These are phyloP conservation scores for Scarus forsteni DNA, from an alignment of 2,797 vertebrate genomes.

Conservation along the genomic window DNA sequence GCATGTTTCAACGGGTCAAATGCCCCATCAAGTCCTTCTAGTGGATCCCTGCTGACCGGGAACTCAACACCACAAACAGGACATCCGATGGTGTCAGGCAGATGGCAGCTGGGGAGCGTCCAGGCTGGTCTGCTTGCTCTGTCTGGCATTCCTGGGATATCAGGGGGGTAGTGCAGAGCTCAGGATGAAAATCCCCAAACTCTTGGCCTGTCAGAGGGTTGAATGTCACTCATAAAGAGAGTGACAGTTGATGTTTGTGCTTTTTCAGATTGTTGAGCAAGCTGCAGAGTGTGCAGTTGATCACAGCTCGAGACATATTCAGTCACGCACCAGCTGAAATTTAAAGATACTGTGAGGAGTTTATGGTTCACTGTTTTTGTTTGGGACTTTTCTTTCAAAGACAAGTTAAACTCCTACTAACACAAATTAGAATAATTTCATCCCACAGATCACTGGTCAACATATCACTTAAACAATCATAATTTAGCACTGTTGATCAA, in stretches of 20 bases:
- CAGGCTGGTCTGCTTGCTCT: constrained; percentile 30
- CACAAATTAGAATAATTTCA: too few relatives aligned
- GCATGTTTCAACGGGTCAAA: constrained; percentile 46
- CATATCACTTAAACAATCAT: too few relatives aligned
- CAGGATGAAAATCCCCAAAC: constrained; percentile 49
- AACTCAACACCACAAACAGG: constrained; percentile 74
- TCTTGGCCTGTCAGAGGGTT: constrained; percentile 53
- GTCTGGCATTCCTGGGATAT: constrained; percentile 71
- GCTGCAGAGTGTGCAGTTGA: background rate
- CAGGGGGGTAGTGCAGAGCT: constrained; percentile 42
- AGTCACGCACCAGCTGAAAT: background rate
- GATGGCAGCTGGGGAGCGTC: constrained; percentile 63
- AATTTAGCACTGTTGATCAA: too few relatives aligned
- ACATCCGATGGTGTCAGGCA: constrained; percentile 70
- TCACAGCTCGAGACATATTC: background rate
- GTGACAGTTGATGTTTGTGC: constrained; percentile 26
- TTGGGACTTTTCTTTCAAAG: too few relatives aligned
- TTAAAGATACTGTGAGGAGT: too few relatives aligned
- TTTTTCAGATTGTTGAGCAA: constrained; percentile 47
- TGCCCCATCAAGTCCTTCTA: constrained; percentile 56
- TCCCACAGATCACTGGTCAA: too few relatives aligned
- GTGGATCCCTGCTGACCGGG: constrained; percentile 63
- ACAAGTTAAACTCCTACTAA: too few relatives aligned
- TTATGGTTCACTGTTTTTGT: background rate
- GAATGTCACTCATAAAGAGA: constrained; percentile 36